Evolutionary conservation across 2,888 invertebrate genomes (phyloP).

Genomic region (Papilio demoleus): DNA sequence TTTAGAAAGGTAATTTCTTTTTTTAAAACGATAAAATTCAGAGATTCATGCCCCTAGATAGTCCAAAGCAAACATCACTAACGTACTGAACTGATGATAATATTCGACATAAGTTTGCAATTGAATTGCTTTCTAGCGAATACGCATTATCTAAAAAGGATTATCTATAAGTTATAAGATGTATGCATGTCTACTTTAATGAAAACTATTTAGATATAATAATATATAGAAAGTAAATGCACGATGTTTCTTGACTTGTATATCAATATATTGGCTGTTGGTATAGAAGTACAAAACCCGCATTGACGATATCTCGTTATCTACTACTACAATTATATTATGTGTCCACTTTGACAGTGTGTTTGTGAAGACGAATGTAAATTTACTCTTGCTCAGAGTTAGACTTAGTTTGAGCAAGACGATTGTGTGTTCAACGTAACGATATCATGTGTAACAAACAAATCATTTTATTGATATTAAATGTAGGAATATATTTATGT

Average conservation of each 20-base stretch:
- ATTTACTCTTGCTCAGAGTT: constrained; percentile 18
- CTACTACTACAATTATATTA: constrained; percentile 2
- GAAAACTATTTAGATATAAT: no score
- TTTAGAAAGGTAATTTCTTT: no score
- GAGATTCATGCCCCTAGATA: no score
- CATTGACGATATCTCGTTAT: neutral
- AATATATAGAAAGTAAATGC: neutral
- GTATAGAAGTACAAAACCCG: neutral
- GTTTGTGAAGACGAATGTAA: constrained; percentile 21
- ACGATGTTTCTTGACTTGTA: neutral
- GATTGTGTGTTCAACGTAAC: neutral
- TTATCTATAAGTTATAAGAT: no score
- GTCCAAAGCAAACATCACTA: no score
- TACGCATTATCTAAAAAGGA: no score
- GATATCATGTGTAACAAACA: neutral
- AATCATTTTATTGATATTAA: neutral
- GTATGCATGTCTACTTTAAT: no score
- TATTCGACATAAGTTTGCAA: no score
- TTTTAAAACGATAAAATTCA: no score
- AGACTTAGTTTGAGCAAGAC: constrained; percentile 2
- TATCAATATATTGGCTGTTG: neutral
- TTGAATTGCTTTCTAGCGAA: no score
- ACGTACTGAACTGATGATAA: no score
- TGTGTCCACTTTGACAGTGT: constrained; percentile 1
- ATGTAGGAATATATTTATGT: neutral